Evolutionary conservation across 2,888 invertebrate species (phyloP), one percentile per base, ranked within the genome.

Genomic region (Chrysolina americana): DNA sequence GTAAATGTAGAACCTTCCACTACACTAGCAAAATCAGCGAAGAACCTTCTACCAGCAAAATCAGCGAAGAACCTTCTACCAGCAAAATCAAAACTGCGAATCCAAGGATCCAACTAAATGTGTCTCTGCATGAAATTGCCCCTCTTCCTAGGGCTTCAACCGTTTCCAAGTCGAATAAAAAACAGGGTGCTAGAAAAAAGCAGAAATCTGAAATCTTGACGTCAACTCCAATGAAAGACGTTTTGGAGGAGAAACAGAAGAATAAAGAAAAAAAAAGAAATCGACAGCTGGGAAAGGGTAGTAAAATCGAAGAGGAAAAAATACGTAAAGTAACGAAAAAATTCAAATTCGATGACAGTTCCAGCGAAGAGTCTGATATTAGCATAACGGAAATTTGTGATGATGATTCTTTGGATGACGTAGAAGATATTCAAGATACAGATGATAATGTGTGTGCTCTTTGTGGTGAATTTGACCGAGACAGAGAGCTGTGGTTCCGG

Each of bases 121-220:
- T 62, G 62, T 62, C 23, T 21, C 62, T 62, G 62, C 15, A 62
- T 36, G 62, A 62, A 36, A 62, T 62, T 62, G 62, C 62, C 23
- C 62, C 62, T 23, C 62, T 65, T 44, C 65, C 65, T 41, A 65
- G 36, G 44, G 65, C 65, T 41, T 36, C 36, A 41, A 41, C 65
- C 65, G 65, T 65, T 66, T 66, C 66, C 66, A 66, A 44, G 48
- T 48, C 48, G 47, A 66, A 21, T 66, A 66, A 66, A 66, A 66
- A 66, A 48, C 66, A 66, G 44, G 66, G 66, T 36, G 4, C 15
- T n/a, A 48, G 21, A 66, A 47, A 48, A 23, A 48, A 66, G 47
- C 47, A 28, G n/a, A n/a, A n/a, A n/a, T n/a, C n/a, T n/a, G 71
- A 71, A 56, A 53, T 64, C 21, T 70, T 64, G 19, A 64, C 64